A percentile compares a stretch with the other conserved stretches of the same genome.
Evolutionary conservation across 92 coral and sea anemone genomes (phyloP).

Genomic region (Umimayanthus chanpuru): DNA sequence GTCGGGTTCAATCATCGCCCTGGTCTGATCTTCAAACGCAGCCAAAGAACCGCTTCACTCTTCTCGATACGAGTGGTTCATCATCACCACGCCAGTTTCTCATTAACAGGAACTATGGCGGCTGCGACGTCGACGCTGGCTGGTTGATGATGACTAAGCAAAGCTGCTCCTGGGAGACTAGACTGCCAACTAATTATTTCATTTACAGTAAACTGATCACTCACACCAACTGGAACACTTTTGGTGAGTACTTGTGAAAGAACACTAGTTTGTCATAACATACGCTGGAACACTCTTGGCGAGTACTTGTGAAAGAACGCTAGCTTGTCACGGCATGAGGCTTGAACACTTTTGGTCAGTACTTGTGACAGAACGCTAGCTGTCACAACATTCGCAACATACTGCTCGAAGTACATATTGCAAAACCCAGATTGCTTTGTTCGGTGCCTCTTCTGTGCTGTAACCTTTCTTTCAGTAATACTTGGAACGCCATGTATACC

Average conservation of each 20-base stretch:
- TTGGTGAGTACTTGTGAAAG: neutral
- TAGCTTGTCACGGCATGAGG: too few relatives aligned
- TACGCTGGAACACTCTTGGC: too few relatives aligned
- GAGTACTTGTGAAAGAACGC: too few relatives aligned
- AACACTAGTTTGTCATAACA: too few relatives aligned
- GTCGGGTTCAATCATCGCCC: slow-evolving; percentile 48
- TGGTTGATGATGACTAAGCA: slow-evolving; percentile 49
- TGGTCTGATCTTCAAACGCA: slow-evolving; percentile 59
- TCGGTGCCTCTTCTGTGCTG: too few relatives aligned
- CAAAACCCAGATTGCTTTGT: too few relatives aligned
- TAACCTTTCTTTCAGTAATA: too few relatives aligned
- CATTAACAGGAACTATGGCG: slow-evolving; percentile 53
- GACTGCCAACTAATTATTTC: neutral
- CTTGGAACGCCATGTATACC: too few relatives aligned
- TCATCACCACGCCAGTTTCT: slow-evolving; percentile 40
- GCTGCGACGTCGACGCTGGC: slow-evolving; percentile 51
- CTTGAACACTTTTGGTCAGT: too few relatives aligned
- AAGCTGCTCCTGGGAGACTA: slow-evolving; percentile 37
- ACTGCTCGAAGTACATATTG: too few relatives aligned
- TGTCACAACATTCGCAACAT: too few relatives aligned
- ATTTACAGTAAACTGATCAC: slow-evolving; percentile 39
- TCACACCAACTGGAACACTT: slow-evolving; percentile 1
- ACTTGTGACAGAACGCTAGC: too few relatives aligned
- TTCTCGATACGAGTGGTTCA: neutral
- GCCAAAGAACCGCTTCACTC: slow-evolving; percentile 54